Evolutionary conservation across 92 coral and sea anemone genomes (phyloP), one percentile per base, ranked within the genome.

Genomic region (Epizoanthus ramosus): DNA sequence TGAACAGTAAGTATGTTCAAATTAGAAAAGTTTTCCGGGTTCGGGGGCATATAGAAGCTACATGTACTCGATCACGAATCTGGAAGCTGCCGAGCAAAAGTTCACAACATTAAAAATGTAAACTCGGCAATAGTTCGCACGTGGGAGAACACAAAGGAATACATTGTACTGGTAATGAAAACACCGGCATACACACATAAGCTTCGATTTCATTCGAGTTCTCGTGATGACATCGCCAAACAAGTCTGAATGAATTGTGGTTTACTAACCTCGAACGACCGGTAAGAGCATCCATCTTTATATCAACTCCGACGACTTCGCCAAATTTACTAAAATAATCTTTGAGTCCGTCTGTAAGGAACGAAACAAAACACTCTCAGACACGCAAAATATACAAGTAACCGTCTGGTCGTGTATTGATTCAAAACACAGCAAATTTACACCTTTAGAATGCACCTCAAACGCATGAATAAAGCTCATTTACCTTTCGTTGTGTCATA

Each of bases 401-500:
- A 23, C 21, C 21, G 77, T 58, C 75, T 50, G 35, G 57, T 60
- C 68, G 37, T 43, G 59, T n/a, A 64, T 50, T 22, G 14, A 61
- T 60, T 64, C 28, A 47, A 84, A 73, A 59, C 53, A 72, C 35
- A 24, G 57, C 33, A 33, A 22, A 54, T 35, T 53, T 25, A 63
- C 14, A 61, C 18, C 65, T 77, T 77, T 0, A 77, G 66, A 63
- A 33, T 52, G 68, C 52, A 84, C 60, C n/a, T 39, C 35, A 54
- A 71, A 80, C 25, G 67, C n/a, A 88, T 16, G 21, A 71, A 52
- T 79, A 66, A 80, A 80, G 60, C 54, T 52, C 73, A 37, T 94
- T 71, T 90, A 92, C 99, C 99, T 90, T 92, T 91, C 21, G 94
- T 88, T 13, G 99, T 97, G 33, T 97, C 99, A 64, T 94, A 94